phyloP scores from a whole-genome alignment of 2,797 vertebrate species.

The Bovichtus variegatus region DNA sequence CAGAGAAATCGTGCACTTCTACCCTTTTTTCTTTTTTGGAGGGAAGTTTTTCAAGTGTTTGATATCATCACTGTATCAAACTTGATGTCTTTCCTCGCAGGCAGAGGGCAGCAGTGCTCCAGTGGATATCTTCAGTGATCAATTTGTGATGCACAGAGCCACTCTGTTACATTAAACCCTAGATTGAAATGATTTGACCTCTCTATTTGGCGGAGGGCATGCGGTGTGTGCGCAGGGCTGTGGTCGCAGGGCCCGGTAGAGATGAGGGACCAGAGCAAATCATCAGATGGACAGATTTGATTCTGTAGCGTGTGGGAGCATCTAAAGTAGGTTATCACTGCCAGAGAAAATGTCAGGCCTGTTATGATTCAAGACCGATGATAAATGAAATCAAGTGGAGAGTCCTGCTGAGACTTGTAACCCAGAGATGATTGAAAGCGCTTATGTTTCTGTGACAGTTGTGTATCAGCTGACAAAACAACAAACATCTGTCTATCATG shows the following conservation, averaged over 20 bases:
- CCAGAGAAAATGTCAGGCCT: conserved; percentile 67
- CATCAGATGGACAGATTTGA: conserved; percentile 68
- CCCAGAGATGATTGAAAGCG: conserved; percentile 69
- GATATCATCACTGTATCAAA: neutral
- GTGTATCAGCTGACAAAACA: conserved; percentile 61
- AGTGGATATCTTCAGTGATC: neutral
- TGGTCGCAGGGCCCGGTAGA: neutral
- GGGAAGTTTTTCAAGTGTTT: neutral
- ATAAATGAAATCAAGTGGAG: conserved; percentile 77
- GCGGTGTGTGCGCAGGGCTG: conserved; percentile 5
- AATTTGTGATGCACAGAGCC: neutral
- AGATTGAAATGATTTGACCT: conserved; percentile 72
- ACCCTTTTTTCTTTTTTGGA: neutral
- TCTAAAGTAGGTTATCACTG: conserved; percentile 74
- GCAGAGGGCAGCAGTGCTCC: conserved; percentile 74
- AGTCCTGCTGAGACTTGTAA: conserved; percentile 71
- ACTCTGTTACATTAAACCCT: conserved; percentile 44
- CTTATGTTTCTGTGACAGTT: conserved; percentile 46
- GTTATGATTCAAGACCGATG: conserved; percentile 72
- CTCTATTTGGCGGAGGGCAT: conserved; percentile 51
- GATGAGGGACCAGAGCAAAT: conserved; percentile 60
- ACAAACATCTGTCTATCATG: conserved; percentile 64
- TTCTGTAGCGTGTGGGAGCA: conserved; percentile 63
- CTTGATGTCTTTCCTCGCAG: conserved; percentile 10
- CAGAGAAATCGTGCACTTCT: neutral